Evolutionary conservation across 2,113 vertebrate genomes (phyloP).

Genomic region (Pangasianodon gigas): DNA sequence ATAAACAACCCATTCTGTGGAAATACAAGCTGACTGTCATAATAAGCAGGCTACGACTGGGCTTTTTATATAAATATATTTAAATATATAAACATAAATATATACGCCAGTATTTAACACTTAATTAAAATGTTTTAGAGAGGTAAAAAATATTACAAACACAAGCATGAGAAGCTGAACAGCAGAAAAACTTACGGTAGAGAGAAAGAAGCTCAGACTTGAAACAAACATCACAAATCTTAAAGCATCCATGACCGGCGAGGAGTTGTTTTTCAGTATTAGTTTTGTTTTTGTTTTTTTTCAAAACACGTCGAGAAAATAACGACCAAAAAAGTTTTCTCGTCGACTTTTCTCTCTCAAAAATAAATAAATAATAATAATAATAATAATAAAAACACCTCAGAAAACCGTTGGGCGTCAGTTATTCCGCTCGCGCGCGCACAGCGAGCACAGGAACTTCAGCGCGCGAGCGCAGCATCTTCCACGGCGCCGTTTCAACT

Average conservation of each 20-base stretch:
- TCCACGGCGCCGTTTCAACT: neutral
- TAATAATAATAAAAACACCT: neutral
- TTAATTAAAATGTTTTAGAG: neutral
- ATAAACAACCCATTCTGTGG: neutral
- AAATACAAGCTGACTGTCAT: neutral
- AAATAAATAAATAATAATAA: neutral
- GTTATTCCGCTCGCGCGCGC: neutral
- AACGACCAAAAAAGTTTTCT: neutral
- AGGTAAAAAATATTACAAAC: neutral
- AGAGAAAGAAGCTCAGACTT: constrained; percentile 33
- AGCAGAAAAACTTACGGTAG: constrained; percentile 33
- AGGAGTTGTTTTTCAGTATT: neutral
- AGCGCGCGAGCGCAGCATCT: neutral
- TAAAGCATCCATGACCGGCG: constrained; percentile 58
- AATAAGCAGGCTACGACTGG: neutral
- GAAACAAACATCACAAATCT: constrained; percentile 44
- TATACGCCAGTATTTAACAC: neutral
- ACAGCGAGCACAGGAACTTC: neutral
- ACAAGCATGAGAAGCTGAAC: neutral
- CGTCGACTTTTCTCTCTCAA: neutral
- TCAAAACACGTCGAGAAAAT: neutral
- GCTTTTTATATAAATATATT: neutral
- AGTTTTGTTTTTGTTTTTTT: neutral
- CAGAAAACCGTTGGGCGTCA: neutral
- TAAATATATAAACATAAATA: neutral